Conservation (phyloP, 2,113 vertebrate species). For the Cynocephalus volans region DNA sequence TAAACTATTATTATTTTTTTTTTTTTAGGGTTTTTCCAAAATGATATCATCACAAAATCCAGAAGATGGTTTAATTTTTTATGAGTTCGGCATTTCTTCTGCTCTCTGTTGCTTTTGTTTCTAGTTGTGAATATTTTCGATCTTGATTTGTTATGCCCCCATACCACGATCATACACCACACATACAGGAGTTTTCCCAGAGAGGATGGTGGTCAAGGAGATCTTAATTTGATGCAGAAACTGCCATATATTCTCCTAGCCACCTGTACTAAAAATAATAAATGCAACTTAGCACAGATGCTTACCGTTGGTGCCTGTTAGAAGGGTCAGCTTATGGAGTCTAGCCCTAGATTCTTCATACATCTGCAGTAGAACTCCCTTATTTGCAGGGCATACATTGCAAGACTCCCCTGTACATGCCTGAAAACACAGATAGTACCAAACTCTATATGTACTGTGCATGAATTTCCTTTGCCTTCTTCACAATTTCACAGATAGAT, state of each 20-base stretch:
- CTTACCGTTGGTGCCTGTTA: conserved; percentile 55
- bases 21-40: conserved; percentile 56
- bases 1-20: background rate
- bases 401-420: too few species aligned
- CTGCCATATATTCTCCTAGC: conserved; percentile 77
- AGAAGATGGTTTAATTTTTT: conserved; percentile 67
- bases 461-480: too few species aligned
- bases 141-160: conserved; percentile 57
- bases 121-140: conserved; percentile 59
- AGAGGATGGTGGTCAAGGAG: conserved; percentile 60
- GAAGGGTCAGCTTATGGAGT: conserved; percentile 41
- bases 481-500: too few species aligned
- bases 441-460: too few species aligned
- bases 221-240: conserved; percentile 82
- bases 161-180: background rate
- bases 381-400: too few species aligned
- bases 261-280: conserved; percentile 79
- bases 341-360: background rate
- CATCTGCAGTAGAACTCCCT: too few species aligned
- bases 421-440: too few species aligned
- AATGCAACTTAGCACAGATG: conserved; percentile 57
- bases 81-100: conserved; percentile 66
- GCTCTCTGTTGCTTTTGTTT: conserved; percentile 73
- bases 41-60: conserved; percentile 60
- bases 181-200: conserved; percentile 59